A percentile compares a stretch with the other conserved stretches of the same genome.
These are phyloP conservation scores for Nilaparvata lugens DNA, from an alignment of 1,140 invertebrate genomes.

Conservation along the genomic window DNA sequence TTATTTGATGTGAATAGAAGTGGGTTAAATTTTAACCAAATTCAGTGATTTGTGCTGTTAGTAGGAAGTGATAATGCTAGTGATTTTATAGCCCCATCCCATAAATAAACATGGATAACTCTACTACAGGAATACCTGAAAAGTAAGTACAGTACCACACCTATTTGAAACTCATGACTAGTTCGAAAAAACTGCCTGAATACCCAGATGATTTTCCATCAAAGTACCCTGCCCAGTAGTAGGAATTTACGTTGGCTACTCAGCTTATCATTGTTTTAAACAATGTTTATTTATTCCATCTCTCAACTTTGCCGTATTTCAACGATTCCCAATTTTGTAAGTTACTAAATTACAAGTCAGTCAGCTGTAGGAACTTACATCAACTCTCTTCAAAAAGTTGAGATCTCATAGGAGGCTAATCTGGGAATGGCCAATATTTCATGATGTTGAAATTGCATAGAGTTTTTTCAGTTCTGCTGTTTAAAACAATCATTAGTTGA, in stretches of 20 bases:
- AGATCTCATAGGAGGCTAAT: too few relatives aligned
- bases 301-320: neutral
- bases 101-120: conserved; percentile 20
- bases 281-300: neutral
- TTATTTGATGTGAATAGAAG: conserved; percentile 7
- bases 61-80: conserved; percentile 15
- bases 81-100: conserved; percentile 9
- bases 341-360: too few relatives aligned
- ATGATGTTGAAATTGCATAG: too few relatives aligned
- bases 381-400: too few relatives aligned
- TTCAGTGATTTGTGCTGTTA: conserved; percentile 29
- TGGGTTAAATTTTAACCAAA: conserved; percentile 21
- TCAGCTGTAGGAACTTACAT: too few relatives aligned
- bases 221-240: too few relatives aligned
- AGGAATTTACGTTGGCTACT: neutral
- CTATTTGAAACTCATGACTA: neutral
- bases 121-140: conserved; percentile 18
- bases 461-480: too few relatives aligned
- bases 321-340: too few relatives aligned
- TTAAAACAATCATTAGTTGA: too few relatives aligned
- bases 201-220: too few relatives aligned
- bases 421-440: too few relatives aligned
- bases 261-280: neutral
- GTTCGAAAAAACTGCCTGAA: too few relatives aligned
- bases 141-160: conserved; percentile 21